Base-by-base conservation (phyloP, 2,888 invertebrate species). In the Phoronis australis region DNA sequence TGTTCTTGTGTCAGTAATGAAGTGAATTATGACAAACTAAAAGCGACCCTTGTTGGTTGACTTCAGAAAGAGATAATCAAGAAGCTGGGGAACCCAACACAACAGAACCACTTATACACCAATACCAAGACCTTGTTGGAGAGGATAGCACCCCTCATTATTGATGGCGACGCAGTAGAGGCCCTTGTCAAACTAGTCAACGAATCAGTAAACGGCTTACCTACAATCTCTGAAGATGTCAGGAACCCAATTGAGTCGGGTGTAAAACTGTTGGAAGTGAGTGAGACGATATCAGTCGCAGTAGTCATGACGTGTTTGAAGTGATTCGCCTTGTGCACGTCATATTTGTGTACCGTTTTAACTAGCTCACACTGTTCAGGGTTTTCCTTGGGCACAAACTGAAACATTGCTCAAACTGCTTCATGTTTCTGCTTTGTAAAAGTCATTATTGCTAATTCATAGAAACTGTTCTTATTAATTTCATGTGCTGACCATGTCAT, bases 121-220 rank as follows among this genome's bases (percentile, higher is more conserved):
- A 93, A 92, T 1, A 89, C 96, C 37, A 96, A 96, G 80, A 91
- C 91, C 85, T 78, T 97, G 42, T 79, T 97, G 50, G 96, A 96
- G 77, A 83, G 96, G 51, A 88, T 94, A 15, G 94, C 94, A 56
- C 94, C 93, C 0, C 93, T 97, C 4, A 91, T 96, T 88, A 88
- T 97, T 12, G 97, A 97, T 75, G 87, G 87, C 65, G 87, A 88
- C 56, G 88, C 94, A 0, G 83, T 95, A 62, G 83, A 86, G 55
- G 84, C 80, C 52, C 76, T 85, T 45, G 65, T 74, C 21, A 62
- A 59, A 45, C 64, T 66, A 52, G 79, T 84, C 45, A 78, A 80
- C 37, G 82, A 82, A 49, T 81, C 69, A 22, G 62, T 68, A 15
- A 59, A 57, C 24, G 71, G 69, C 0, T 53, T 61, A 1, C 65